phyloP scores from a whole-genome alignment of 2,888 invertebrate genomes.

The Calliscelio sp. region DNA sequence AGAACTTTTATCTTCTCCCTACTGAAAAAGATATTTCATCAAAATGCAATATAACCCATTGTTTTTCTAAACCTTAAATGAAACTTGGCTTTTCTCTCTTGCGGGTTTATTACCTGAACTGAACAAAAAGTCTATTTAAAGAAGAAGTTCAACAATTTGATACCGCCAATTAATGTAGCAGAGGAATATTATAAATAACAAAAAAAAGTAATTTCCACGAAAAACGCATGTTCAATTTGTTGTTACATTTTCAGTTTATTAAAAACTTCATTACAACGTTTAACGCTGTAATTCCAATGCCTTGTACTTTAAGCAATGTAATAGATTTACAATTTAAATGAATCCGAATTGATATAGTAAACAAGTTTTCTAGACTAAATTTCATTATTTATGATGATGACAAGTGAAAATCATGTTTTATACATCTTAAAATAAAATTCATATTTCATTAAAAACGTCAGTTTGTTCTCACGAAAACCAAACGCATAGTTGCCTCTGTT shows the following conservation, averaged over 20 bases:
- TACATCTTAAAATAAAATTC: conserved; percentile 62
- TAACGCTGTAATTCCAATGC: background rate
- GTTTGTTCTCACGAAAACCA: conserved; percentile 18
- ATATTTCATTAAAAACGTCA: conserved; percentile 45
- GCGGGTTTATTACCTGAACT: background rate
- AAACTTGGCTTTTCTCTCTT: background rate
- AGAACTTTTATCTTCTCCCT: background rate
- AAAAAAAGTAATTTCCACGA: no score
- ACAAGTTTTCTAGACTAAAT: no score
- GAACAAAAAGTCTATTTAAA: background rate
- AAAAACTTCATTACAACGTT: no score
- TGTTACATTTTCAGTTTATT: no score
- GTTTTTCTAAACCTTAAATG: conserved; percentile 5
- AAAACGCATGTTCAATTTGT: background rate
- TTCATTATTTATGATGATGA: no score
- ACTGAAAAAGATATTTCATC: conserved; percentile 11
- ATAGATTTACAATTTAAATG: no score
- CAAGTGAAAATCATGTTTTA: no score
- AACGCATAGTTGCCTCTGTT: conserved; percentile 39
- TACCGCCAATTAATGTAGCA: background rate
- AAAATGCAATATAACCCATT: conserved; percentile 4
- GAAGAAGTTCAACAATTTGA: background rate
- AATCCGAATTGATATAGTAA: no score
- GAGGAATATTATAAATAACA: no score
- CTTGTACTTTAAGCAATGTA: no score